A percentile compares a stretch with the other conserved stretches of the same genome.
phyloP scores from a whole-genome alignment of 1,140 invertebrate genomes.

The Monochamus saltuarius region DNA sequence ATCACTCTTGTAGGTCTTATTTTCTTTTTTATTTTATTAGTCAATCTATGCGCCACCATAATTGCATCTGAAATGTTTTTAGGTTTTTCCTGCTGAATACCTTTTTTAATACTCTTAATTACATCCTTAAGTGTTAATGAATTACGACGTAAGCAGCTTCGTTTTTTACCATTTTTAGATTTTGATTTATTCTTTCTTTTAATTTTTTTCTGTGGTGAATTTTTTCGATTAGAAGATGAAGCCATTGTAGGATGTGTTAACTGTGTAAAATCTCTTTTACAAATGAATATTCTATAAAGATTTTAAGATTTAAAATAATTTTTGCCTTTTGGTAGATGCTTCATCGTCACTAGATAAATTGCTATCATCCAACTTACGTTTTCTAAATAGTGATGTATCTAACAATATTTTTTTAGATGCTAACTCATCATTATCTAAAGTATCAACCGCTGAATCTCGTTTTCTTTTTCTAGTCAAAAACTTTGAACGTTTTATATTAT shows the following conservation, averaged over 20 bases:
- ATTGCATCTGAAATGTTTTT: too few species aligned
- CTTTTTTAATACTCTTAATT: slow-evolving; percentile 17
- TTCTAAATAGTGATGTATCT: background rate
- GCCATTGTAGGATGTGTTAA: background rate
- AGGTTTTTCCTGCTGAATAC: too few species aligned
- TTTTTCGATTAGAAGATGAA: slow-evolving; percentile 3
- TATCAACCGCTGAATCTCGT: too few species aligned
- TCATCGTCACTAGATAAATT: background rate
- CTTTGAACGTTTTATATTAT: too few species aligned
- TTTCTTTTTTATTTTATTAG: slow-evolving; percentile 21
- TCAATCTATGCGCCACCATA: slow-evolving; percentile 18
- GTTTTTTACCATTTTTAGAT: slow-evolving; percentile 1
- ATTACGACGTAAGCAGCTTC: background rate
- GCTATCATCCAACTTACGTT: background rate
- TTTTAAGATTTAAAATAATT: slow-evolving; percentile 1
- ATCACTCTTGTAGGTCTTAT: slow-evolving; percentile 41
- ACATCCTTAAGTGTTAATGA: slow-evolving; percentile 17
- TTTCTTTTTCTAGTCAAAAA: too few species aligned
- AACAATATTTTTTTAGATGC: slow-evolving; percentile 5
- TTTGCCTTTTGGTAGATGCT: background rate
- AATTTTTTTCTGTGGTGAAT: slow-evolving; percentile 6
- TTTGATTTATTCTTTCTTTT: slow-evolving; percentile 15
- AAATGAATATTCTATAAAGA: background rate
- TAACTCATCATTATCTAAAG: too few species aligned
- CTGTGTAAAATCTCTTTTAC: background rate